Evolutionary conservation across 2,113 vertebrate genomes (phyloP).

Genomic region (Struthio camelus): DNA sequence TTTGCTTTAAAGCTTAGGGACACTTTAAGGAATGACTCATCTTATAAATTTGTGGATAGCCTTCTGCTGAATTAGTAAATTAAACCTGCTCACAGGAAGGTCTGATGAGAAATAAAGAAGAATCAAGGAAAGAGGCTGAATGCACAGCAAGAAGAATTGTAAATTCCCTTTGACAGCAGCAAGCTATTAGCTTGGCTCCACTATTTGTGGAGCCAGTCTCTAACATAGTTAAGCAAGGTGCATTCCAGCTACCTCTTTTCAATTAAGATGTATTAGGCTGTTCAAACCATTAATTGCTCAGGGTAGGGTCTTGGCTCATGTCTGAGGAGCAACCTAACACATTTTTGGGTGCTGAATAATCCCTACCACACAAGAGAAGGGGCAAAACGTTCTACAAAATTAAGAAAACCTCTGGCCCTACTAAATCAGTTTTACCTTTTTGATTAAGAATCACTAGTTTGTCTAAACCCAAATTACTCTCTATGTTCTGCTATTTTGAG

Average conservation of each 20-base stretch:
- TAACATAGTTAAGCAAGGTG: not conserved
- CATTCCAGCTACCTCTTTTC: not conserved
- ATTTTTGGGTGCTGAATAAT: not conserved
- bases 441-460: not conserved
- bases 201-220: not conserved
- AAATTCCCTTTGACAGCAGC: not conserved
- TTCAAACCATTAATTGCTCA: not conserved
- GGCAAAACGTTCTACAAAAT: not conserved
- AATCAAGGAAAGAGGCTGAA: not conserved
- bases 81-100: too few relatives aligned
- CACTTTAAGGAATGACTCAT: not conserved
- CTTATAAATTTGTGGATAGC: too few relatives aligned
- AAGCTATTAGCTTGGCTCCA: not conserved
- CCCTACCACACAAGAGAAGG: not conserved
- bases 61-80: too few relatives aligned
- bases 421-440: not conserved
- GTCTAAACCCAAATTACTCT: not conserved
- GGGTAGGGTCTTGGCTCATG: not conserved
- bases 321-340: not conserved
- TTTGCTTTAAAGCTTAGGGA: not conserved
- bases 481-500: not conserved
- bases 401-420: not conserved
- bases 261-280: not conserved
- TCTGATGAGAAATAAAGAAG: not conserved
- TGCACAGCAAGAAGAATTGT: not conserved